A percentile compares a stretch with the other conserved stretches of the same genome.
Evolutionary conservation across 2,888 invertebrate species (phyloP).

Genomic region (Linnaemya tessellans): DNA sequence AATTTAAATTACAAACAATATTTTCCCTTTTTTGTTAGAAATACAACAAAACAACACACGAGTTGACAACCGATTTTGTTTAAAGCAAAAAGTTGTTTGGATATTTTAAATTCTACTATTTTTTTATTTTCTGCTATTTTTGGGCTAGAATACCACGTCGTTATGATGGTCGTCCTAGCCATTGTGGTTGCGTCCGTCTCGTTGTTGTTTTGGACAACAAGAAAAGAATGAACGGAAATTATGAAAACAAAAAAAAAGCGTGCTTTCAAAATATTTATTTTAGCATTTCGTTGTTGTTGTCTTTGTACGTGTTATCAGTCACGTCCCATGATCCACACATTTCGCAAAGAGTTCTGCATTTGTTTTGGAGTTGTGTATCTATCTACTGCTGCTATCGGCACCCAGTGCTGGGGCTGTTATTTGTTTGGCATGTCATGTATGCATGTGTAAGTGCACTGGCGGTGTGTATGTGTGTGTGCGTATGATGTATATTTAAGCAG

Average conservation of each 20-base stretch:
- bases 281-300: constrained; percentile 8
- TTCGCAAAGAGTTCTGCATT: constrained; percentile 27
- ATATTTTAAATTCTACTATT: constrained; percentile 18
- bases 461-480: background rate
- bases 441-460: constrained; percentile 11
- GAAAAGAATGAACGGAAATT: background rate
- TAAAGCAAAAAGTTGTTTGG: constrained; percentile 23
- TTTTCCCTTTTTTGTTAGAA: background rate
- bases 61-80: background rate
- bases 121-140: background rate
- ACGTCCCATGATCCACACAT: constrained; percentile 32
- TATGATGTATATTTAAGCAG: constrained; percentile 14
- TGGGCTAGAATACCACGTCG: background rate
- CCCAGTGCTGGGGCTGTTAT: background rate
- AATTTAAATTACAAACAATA: too few relatives aligned
- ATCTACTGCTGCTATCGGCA: background rate
- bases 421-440: constrained; percentile 14
- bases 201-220: background rate
- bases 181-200: background rate
- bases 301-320: constrained; percentile 4
- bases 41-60: background rate
- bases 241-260: background rate
- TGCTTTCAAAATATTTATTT: constrained; percentile 39
- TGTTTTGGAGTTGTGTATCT: background rate
- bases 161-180: background rate